These are phyloP conservation scores for Gnathonemus echidnorhynchus DNA, from an alignment of 2,113 vertebrate genomes.

Conservation along the genomic window DNA sequence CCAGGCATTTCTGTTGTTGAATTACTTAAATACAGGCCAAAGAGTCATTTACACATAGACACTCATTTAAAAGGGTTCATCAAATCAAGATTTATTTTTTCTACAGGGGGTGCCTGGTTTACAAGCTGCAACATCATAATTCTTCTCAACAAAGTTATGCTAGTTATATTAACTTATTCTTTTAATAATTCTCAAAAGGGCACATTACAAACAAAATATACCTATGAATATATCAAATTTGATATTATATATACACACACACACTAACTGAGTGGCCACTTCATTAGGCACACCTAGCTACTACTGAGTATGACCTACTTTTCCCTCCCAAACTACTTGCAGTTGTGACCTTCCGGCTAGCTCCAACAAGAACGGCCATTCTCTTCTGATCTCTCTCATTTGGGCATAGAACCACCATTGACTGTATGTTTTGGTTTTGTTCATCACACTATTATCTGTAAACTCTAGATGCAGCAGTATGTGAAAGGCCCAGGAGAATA, in stretches of 20 bases:
- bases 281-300: conserved; percentile 38
- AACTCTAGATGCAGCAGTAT: neutral
- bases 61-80: conserved; percentile 44
- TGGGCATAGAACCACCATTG: neutral
- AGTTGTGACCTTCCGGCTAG: neutral
- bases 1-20: neutral
- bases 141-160: conserved; percentile 38
- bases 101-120: conserved; percentile 53
- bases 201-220: conserved; percentile 46
- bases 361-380: neutral
- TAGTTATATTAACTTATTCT: conserved; percentile 44
- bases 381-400: neutral
- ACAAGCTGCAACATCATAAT: conserved; percentile 54
- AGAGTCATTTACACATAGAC: neutral
- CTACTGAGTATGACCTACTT: neutral
- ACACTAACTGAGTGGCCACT: neutral
- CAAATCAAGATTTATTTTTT: conserved; percentile 61
- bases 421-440: neutral
- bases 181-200: conserved; percentile 37
- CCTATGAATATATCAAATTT: conserved; percentile 19
- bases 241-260: conserved; percentile 35
- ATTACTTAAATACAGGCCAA: neutral
- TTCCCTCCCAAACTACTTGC: neutral
- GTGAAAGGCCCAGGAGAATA: neutral
- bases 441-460: neutral